Base-by-base conservation (phyloP, 2,113 vertebrate genomes). In the Salminus brasiliensis region DNA sequence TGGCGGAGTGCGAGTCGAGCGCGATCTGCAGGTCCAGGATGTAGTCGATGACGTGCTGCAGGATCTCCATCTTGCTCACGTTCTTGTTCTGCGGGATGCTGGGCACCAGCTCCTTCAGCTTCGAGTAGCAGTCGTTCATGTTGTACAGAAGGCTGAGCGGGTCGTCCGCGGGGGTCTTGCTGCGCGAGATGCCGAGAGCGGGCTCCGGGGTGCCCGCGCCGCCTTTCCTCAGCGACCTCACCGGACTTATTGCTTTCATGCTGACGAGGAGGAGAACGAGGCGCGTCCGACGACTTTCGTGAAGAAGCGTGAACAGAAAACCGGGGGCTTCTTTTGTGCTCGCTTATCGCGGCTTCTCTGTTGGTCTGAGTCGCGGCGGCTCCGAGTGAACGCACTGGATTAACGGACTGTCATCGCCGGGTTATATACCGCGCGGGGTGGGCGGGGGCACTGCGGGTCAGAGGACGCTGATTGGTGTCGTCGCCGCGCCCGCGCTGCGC, bases 21-120 rank as follows among this genome's bases (percentile, higher is more conserved):
- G 98, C 97, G 85, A 98, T 95, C 94, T 99, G 97, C 94, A 99
- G 96, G 94, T 99, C 97, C 92, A 99, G 90, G 86, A 99, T 99
- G 92, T 99, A 99, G 87, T 99, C 97, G 88, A 99, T 99, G 86
- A 99, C 97, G 87, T 99, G 98, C 94, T 99, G 98, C 90, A 99
- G 91, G 94, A 99, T 99, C 94, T 99, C 97, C 96, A 99, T 98
- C 95, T 97, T 99, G 96, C 96, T 98, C 86, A 99, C 97, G 93
- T 96, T 99, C 94, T 96, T 98, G 93, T 99, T 96, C 91, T 98
- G 97, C 0, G 96, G 97, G 92, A 99, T 99, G 93, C 97, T 99
- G 85, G 98, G 97, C 92, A 99, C 97, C 87, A 99, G 95, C 92
- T 99, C 97, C 85, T 98, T 98, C 91, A 99, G 94, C 88, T 98